Evolutionary conservation across 92 coral and sea anemone species (phyloP), one percentile per base, ranked within the genome.

Genomic region (Isaurus tuberculatus): DNA sequence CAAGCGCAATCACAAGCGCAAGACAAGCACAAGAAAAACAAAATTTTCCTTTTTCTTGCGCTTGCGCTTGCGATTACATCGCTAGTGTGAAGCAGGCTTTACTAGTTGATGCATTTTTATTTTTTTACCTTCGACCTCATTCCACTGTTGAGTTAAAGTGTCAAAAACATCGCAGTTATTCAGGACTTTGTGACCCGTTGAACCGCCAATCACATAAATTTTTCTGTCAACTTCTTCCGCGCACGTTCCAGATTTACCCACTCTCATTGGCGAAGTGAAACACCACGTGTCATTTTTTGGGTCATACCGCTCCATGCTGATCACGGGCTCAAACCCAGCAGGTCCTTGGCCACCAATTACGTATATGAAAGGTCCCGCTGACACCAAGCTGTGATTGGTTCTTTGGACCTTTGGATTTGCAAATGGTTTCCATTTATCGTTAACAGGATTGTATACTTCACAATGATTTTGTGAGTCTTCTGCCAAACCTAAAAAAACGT

Each of bases 231-330:
- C 43, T 19, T 84, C 93, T 60, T 89, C 94, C 14, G 90, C 98
- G 89, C 98, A 91, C 30, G 98, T 89, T 8, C 93, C 98, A 32
- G 85, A 91, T 71, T 89, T 94, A 20, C 98, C 98, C 42, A 92
- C 86, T 57, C 90, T 91, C 94, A 94, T 91, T 32, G 98, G 98
- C 70, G 88, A 74, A 17, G 92, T 90, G 57, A 94, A 94, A 60
- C 93, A 89, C 98, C 98, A 94, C 8, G 91, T 83, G 65, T 91
- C 87, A 66, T 70, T 88, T 66, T 83, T 81, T 65, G 98, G 98
- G 81, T 94, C 95, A 71, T 85, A 94, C 81, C 93, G 92, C 91
- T 94, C 98, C 83, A 94, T 89, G 65, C 98, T 94, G 60, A 94
- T 85, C 63, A 86, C 91, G 82, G 98, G 98, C 91, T 94, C 98